These are phyloP conservation scores for Acanthoscelides obtectus DNA, from an alignment of 2,888 invertebrate species.

Conservation along the genomic window DNA sequence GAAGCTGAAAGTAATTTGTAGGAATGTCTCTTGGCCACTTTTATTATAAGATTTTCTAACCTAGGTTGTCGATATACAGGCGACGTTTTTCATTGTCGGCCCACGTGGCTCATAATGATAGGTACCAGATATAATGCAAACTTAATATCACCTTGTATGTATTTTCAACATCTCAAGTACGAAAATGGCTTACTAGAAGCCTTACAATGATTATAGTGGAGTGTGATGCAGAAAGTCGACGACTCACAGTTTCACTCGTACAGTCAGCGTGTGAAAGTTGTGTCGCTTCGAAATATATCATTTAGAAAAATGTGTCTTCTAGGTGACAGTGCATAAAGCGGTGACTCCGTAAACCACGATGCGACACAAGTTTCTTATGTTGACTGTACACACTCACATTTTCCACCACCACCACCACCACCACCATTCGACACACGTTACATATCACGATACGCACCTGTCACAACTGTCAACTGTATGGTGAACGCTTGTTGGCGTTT, in stretches of 20 bases:
- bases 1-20: too few species aligned
- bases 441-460: background rate
- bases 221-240: background rate
- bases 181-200: background rate
- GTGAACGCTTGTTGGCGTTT: conserved; percentile 25
- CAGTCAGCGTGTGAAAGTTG: background rate
- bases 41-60: too few species aligned
- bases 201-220: background rate
- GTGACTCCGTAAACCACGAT: background rate
- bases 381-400: background rate
- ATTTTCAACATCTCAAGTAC: background rate
- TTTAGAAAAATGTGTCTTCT: background rate
- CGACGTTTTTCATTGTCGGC: too few species aligned
- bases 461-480: background rate
- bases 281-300: background rate
- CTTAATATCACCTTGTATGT: background rate
- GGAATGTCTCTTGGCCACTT: too few species aligned
- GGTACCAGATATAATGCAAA: too few species aligned
- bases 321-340: background rate
- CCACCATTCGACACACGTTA: background rate
- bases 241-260: background rate
- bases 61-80: too few species aligned
- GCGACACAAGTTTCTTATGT: background rate
- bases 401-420: background rate
- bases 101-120: too few species aligned